Percentiles rank a stretch among this genome's conserved stretches.
Evolutionary conservation across 2,888 invertebrate genomes (phyloP).

Genomic region (Heliothis peltigera): DNA sequence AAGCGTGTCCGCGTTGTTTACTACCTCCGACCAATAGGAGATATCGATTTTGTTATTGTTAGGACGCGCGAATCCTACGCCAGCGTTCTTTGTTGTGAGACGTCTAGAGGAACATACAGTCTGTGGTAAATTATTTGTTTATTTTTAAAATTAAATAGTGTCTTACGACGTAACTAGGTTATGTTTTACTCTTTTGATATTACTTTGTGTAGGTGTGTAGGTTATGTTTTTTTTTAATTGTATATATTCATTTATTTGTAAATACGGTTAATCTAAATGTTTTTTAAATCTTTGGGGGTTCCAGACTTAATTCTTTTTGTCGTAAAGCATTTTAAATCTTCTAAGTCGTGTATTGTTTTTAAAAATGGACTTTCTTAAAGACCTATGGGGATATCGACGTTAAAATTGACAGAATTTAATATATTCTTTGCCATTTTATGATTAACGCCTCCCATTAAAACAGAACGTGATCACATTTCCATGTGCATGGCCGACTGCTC

Average conservation of each 20-base stretch:
- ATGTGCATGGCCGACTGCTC: conserved; percentile 4
- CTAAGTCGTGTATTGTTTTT: background rate
- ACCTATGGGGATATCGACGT: background rate
- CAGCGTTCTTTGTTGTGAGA: conserved; percentile 19
- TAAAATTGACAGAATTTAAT: background rate
- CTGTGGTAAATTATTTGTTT: conserved; percentile 27
- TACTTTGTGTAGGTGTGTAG: background rate
- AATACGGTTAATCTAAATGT: too few relatives aligned
- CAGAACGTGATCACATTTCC: conserved; percentile 29
- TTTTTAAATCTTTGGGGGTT: background rate
- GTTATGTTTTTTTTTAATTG: background rate
- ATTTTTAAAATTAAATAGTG: conserved; percentile 5
- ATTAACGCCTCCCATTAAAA: conserved; percentile 11
- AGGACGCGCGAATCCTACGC: conserved; percentile 19
- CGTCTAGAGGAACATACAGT: conserved; percentile 1
- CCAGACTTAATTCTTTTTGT: background rate
- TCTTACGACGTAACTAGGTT: too few relatives aligned
- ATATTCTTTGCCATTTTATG: conserved; percentile 1
- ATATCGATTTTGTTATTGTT: conserved; percentile 59
- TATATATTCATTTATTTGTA: too few relatives aligned
- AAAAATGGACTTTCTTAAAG: background rate
- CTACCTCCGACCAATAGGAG: conserved; percentile 26
- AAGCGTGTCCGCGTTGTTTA: conserved; percentile 50
- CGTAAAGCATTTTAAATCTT: background rate
- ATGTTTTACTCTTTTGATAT: background rate